A percentile compares a stretch with the other conserved stretches of the same genome.
These are phyloP conservation scores for Andrena minutula DNA, from an alignment of 2,888 invertebrate species.

Conservation along the genomic window DNA sequence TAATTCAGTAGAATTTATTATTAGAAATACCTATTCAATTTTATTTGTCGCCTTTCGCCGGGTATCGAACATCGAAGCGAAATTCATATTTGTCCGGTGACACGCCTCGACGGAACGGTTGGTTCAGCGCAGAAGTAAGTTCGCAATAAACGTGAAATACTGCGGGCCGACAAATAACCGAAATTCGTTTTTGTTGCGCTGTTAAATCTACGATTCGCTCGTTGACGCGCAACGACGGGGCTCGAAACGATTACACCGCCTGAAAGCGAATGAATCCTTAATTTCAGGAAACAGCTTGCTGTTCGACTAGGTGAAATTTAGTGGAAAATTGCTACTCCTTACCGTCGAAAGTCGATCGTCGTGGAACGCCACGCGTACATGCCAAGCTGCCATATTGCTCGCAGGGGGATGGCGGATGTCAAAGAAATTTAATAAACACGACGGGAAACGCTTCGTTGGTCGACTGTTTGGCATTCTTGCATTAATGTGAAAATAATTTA, in stretches of 20 bases:
- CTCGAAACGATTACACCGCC: not conserved
- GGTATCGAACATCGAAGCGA: conserved; percentile 21
- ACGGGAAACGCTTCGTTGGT: conserved; percentile 52
- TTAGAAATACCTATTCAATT: too few relatives aligned
- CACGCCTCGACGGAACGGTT: conserved; percentile 18
- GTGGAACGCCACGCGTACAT: conserved; percentile 29
- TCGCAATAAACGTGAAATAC: conserved; percentile 46
- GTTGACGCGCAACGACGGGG: not conserved
- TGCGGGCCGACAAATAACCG: conserved; percentile 22
- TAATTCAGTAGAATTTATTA: too few relatives aligned
- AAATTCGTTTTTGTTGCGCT: conserved; percentile 33
- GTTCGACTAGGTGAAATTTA: not conserved
- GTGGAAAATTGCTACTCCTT: not conserved
- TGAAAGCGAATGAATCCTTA: not conserved
- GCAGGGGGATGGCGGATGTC: conserved; percentile 49
- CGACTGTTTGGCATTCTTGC: conserved; percentile 64
- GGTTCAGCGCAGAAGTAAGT: conserved; percentile 23
- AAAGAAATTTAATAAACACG: conserved; percentile 77
- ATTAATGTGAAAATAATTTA: conserved; percentile 73
- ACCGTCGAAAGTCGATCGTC: not conserved
- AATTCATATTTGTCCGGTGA: conserved; percentile 19
- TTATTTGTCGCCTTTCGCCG: too few relatives aligned
- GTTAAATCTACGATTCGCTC: conserved; percentile 12
- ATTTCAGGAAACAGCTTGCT: not conserved
- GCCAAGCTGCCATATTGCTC: conserved; percentile 46